Conservation (phyloP, 1,140 invertebrate species). For the Heliconius melpomene region DNA sequence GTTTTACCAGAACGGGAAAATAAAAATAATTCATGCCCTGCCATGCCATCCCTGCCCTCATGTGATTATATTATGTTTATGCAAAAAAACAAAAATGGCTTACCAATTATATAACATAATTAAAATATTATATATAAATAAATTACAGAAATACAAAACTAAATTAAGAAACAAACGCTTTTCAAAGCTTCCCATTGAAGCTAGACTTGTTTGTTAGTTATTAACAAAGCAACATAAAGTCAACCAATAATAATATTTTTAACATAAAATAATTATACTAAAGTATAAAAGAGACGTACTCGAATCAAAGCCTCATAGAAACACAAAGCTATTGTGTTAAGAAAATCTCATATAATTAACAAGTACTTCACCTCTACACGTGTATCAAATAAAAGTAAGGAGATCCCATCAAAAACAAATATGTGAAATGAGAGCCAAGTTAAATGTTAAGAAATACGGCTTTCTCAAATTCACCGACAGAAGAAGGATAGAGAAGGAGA, state of each 20-base stretch:
- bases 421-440: too few species aligned
- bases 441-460: too few species aligned
- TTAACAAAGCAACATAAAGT: background rate
- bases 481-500: too few species aligned
- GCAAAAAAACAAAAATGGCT: background rate
- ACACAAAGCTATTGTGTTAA: background rate
- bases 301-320: background rate
- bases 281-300: background rate
- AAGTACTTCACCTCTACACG: background rate
- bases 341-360: slow-evolving; percentile 9
- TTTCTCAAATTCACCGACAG: too few species aligned
- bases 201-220: background rate
- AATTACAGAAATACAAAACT: background rate
- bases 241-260: background rate
- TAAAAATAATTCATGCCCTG: too few species aligned
- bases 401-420: too few species aligned
- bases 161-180: background rate
- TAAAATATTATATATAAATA: too few species aligned
- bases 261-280: slow-evolving; percentile 1
- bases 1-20: too few species aligned
- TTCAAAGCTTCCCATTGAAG: background rate
- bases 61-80: too few species aligned
- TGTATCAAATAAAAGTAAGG: background rate
- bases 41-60: too few species aligned
- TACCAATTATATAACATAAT: background rate